Conservation (phyloP, 1,140 invertebrate genomes). For the Druon quercuslanigerum region DNA sequence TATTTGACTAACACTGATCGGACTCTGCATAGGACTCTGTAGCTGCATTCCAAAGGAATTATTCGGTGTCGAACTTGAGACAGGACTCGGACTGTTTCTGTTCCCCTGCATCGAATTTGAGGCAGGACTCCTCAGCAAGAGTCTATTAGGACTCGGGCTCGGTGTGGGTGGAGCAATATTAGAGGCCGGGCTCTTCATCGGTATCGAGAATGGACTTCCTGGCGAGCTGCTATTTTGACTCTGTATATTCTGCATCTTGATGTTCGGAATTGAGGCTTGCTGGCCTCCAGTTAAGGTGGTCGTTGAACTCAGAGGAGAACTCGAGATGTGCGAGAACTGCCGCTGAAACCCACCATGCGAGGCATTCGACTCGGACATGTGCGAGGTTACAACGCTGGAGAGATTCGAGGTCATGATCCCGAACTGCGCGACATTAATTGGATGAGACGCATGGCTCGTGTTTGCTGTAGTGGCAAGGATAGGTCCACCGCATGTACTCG, state of each 20-base stretch:
- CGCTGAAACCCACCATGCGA: conserved; percentile 55
- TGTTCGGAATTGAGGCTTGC: conserved; percentile 64
- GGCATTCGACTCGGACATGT: conserved; percentile 59
- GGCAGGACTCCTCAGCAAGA: conserved; percentile 70
- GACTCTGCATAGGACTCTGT: conserved; percentile 74
- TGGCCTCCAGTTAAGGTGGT: conserved; percentile 52
- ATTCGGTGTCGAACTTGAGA: conserved; percentile 65
- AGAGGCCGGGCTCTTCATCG: conserved; percentile 72
- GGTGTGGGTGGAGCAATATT: conserved; percentile 74
- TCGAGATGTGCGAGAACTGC: conserved; percentile 65
- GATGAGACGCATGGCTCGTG: conserved; percentile 63
- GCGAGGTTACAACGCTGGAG: conserved; percentile 66
- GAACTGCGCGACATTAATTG: conserved; percentile 67
- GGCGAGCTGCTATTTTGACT: conserved; percentile 69
- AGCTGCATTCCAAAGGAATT: conserved; percentile 70
- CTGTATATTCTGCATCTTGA: conserved; percentile 72
- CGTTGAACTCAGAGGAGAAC: conserved; percentile 56
- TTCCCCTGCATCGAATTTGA: conserved; percentile 73
- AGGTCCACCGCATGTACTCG: conserved; percentile 64
- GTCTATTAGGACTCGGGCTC: conserved; percentile 71
- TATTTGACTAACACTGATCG: conserved; percentile 72
- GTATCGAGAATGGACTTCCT: conserved; percentile 72
- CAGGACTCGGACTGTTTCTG: conserved; percentile 72
- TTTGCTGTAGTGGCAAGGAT: conserved; percentile 65
- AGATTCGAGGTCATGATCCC: conserved; percentile 71